Percentiles rank a stretch among this genome's conserved stretches.
Evolutionary conservation across 2,797 vertebrate species (phyloP).

Genomic region (Anas acuta): DNA sequence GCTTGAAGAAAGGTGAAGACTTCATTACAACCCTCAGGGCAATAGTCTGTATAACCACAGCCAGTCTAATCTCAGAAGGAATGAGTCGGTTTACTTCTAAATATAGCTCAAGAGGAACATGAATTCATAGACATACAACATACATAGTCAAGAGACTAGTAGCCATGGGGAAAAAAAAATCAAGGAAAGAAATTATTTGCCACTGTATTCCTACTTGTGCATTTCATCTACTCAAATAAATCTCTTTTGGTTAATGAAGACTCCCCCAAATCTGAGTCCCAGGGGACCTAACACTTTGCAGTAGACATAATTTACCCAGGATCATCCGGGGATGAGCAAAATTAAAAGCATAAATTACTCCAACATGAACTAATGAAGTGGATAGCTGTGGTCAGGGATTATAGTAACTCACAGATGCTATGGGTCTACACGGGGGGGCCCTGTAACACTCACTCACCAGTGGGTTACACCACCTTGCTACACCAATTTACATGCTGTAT

Average conservation of each 20-base stretch:
- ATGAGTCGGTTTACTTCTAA: constrained; percentile 12
- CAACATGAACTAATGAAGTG: neutral
- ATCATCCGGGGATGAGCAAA: neutral
- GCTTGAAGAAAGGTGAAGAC: constrained; percentile 37
- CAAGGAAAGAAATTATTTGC: constrained; percentile 12
- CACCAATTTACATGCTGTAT: constrained; percentile 55
- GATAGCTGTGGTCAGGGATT: neutral
- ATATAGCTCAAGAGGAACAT: neutral
- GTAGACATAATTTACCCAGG: neutral
- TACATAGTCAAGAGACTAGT: neutral
- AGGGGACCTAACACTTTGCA: neutral
- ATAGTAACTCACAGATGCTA: neutral
- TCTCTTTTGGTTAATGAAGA: neutral
- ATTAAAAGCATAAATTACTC: neutral
- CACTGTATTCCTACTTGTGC: neutral
- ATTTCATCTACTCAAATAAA: neutral
- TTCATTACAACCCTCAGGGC: constrained; percentile 20
- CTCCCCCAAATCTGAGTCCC: neutral
- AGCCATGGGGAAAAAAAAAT: neutral
- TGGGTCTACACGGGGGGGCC: neutral
- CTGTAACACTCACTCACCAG: constrained; percentile 25
- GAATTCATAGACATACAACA: neutral
- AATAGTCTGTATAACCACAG: constrained; percentile 18
- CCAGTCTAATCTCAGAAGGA: neutral
- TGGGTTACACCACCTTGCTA: constrained; percentile 56